Base-by-base conservation (phyloP, 2,797 vertebrate genomes). In the Caiman crocodilus region DNA sequence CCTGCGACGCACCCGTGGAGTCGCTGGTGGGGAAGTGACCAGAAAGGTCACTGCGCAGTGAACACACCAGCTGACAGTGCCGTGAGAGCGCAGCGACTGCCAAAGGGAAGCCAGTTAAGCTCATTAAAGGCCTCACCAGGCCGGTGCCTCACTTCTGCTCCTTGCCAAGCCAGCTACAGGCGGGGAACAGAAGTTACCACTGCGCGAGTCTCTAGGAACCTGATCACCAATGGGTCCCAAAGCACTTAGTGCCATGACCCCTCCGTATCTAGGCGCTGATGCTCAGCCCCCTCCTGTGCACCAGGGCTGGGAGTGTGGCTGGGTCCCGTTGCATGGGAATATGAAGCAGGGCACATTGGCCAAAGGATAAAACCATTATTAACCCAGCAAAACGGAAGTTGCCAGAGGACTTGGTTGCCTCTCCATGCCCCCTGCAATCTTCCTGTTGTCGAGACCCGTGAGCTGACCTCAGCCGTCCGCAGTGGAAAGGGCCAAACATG, bases 31-130 rank as follows among this genome's bases (percentile, higher is more conserved):
- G 7, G 58, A 83, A n/a, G 63, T 64, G 23, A 89, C 55, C 21
- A 26, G 73, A 21, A 76, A 58, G 13, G 77, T 42, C 42, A 25
- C 14, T 82, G 58, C 83, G 16, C 57, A 55, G 28, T 28, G 76
- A 89, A 92, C 5, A 71, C 64, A 90, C 79, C 69, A 84, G 61
- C 81, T 93, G 87, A 83, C 75, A 86, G 21, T 58, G 50, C 81
- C 67, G 50, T 79, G 87, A 89, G 50, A 50, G 93, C 76, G 93
- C 87, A 90, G 79, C 6, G 1, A 64, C 60, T 74, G 82, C 87
- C 85, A 90, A 78, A 93, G 82, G 80, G 92, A 94, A 94, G 88
- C 14, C 11, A 67, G 90, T 92, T 86, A 95, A 92, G 86, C 85
- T 76, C 85, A 93, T 94, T 94, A 94, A 94, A 94, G 65, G 88